Evolutionary conservation across 2,797 vertebrate species (phyloP).

Genomic region (Dromococcyx pavoninus): DNA sequence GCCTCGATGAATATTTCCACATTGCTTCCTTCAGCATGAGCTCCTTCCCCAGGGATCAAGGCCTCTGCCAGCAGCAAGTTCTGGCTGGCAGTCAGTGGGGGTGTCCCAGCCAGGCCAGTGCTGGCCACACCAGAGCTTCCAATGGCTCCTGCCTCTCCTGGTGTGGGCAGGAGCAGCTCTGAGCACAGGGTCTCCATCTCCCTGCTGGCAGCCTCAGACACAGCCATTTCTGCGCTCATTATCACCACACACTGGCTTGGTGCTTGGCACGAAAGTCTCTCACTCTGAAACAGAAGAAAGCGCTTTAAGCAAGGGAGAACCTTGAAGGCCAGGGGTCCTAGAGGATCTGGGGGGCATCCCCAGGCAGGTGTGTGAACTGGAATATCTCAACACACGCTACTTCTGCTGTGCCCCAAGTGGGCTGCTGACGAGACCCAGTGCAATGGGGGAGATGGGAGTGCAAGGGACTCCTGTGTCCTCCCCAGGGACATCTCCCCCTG

Average conservation of each 20-base stretch:
- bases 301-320: neutral
- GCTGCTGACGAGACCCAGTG: neutral
- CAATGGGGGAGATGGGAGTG: fast-evolving
- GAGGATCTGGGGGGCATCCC: neutral
- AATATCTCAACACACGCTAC: neutral
- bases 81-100: slow-evolving; percentile 19
- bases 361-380: neutral
- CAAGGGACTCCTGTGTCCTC: neutral
- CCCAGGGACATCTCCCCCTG: neutral
- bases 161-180: slow-evolving; percentile 55
- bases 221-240: slow-evolving; percentile 40
- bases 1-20: slow-evolving; percentile 79
- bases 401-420: neutral
- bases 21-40: slow-evolving; percentile 21
- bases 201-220: neutral
- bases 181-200: slow-evolving; percentile 74
- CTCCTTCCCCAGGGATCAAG: slow-evolving; percentile 57
- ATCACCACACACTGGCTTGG: neutral
- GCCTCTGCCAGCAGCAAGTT: slow-evolving; percentile 72
- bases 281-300: neutral
- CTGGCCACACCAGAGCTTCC: neutral
- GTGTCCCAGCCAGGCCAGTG: neutral
- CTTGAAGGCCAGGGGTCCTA: neutral
- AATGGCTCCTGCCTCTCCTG: neutral
- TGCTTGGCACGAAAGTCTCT: neutral